A percentile compares a stretch with the other conserved stretches of the same genome.
Conservation (phyloP, 2,888 invertebrate genomes). For the Megaustenia siamemsis region DNA sequence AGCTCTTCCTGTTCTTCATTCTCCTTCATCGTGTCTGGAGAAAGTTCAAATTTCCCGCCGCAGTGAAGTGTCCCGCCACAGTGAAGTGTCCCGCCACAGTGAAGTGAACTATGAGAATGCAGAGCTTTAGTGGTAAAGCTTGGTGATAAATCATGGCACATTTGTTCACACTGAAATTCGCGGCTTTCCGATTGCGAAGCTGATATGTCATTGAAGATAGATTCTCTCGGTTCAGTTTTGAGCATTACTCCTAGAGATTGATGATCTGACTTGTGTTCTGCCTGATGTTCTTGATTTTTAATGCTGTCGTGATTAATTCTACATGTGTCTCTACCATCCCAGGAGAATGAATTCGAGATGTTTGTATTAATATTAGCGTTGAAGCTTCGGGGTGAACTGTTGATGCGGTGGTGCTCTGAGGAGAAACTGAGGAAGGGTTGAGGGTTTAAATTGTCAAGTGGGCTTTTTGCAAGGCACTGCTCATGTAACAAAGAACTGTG, state of each 20-base stretch:
- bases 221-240: slow-evolving; percentile 18
- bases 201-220: not conserved
- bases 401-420: not conserved
- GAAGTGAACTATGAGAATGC: not conserved
- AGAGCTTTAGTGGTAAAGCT: not conserved
- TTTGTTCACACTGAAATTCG: not conserved
- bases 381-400: not conserved
- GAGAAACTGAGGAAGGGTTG: not conserved
- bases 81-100: not conserved
- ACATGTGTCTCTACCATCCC: not conserved
- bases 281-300: not conserved
- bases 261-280: not conserved
- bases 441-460: slow-evolving; percentile 38
- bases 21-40: not conserved
- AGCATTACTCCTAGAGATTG: not conserved
- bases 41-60: not conserved
- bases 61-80: not conserved
- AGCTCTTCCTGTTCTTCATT: slow-evolving; percentile 13
- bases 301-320: not conserved
- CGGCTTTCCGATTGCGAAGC: not conserved
- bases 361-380: not conserved
- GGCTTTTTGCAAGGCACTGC: slow-evolving; percentile 22
- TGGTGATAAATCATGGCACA: not conserved
- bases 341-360: too few species aligned
- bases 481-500: slow-evolving; percentile 27